Evolutionary conservation across 2,797 vertebrate genomes (phyloP).

Genomic region (Cichlasoma orientale): DNA sequence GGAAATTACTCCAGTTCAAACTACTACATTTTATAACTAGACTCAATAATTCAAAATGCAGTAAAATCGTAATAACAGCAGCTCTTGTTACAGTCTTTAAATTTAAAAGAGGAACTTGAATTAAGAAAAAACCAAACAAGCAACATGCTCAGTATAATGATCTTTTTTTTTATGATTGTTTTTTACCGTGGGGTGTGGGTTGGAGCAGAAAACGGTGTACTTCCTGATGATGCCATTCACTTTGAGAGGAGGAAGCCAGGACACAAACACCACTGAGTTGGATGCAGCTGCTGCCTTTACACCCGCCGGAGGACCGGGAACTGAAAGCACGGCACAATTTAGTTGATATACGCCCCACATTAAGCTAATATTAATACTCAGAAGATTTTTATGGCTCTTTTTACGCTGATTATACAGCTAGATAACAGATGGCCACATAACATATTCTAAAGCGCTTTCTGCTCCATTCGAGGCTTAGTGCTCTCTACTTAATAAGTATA

Average conservation of each 20-base stretch:
- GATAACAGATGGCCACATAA: constrained; percentile 14
- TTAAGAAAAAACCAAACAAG: not conserved
- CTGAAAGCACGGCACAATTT: constrained; percentile 66
- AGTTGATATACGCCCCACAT: constrained; percentile 19
- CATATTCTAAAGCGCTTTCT: not conserved
- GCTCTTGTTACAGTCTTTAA: fast-evolving
- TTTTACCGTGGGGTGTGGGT: constrained; percentile 94
- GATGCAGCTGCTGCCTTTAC: constrained; percentile 96
- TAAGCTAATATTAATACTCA: constrained; percentile 8
- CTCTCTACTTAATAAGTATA: constrained; percentile 15
- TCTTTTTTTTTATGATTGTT: not conserved
- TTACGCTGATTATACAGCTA: constrained; percentile 9
- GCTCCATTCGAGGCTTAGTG: not conserved
- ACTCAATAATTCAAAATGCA: not conserved
- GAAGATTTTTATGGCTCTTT: constrained; percentile 15
- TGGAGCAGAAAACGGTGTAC: constrained; percentile 98
- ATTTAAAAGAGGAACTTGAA: not conserved
- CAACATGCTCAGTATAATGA: fast-evolving
- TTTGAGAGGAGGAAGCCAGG: constrained; percentile 96
- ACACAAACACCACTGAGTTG: constrained; percentile 93
- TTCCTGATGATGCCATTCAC: constrained; percentile 96
- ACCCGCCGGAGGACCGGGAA: constrained; percentile 95
- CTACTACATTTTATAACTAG: not conserved
- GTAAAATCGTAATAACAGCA: not conserved
- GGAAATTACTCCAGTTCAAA: not conserved